Base-by-base conservation (phyloP, 2,797 vertebrate genomes). In the Steatocranus sp. region DNA sequence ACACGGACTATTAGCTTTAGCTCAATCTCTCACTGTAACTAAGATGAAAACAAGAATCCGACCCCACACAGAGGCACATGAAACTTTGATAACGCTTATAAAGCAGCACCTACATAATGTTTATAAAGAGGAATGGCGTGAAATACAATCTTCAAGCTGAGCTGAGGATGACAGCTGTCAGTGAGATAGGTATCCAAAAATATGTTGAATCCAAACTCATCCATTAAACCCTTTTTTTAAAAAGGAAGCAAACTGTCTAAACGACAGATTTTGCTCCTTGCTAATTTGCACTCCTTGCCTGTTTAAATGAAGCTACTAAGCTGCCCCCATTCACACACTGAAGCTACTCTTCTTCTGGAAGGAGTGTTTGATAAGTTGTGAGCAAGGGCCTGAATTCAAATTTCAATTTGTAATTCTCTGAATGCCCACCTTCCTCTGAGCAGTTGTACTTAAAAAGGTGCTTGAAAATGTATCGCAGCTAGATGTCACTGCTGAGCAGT, bases 1-100 rank as follows among this genome's bases (percentile, higher is more conserved):
- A 53, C 23, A 88, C 54, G 82, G 81, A 88, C 78, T 56, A 58
- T 90, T 85, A 92, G 82, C 89, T 90, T 91, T 85, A 90, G 88
- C 79, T 88, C 85, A 56, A 43, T 30, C 61, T 75, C 20, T 75
- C 25, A 68, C 41, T 68, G 82, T 86, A 79, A 75, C 56, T 76
- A 50, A 80, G 34, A 27, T 49, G 76, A 14, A 32, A 25, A 81
- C 49, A 75, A 34, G 46, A 80, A 76, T 83, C 80, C 76, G 76
- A 75, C 27, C 51, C 68, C 68, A 25, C 36, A 38, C 46, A 49
- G 38, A 30, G 68, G 32, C 18, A 83, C 41, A 51, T 43, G 76
- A 48, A 73, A 83, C 76, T 81, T 17, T 83, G 63, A 75, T 58
- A 15, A 83, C 30, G 58, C 18, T 74, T 50, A 11, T 53, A 74